Evolutionary conservation across 2,113 vertebrate genomes (phyloP), one percentile per base, ranked within the genome.

Genomic region (Synchiropus splendidus): DNA sequence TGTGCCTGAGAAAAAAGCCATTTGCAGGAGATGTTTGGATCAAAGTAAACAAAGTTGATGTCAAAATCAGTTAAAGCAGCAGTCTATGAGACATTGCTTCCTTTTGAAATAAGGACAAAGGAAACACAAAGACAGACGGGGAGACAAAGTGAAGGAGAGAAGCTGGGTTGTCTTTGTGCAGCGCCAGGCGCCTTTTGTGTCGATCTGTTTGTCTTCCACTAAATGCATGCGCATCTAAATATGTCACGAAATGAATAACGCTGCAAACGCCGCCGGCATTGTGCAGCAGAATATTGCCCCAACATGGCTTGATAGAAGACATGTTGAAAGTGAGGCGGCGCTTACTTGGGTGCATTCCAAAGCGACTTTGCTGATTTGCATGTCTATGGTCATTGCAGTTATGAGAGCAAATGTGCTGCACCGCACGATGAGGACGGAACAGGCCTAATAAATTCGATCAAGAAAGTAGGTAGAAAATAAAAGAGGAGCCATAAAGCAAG

Each of bases 391-490:
- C 44, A 14, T 34, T 12, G 6, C 59, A 51, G 51, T 69, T 69
- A 72, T 67, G 72, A 72, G 58, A 65, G 66, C 68, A 68, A 62
- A 73, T 59, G 62, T 52, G 42, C 67, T 72, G n/a, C n/a, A n/a
- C n/a, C n/a, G n/a, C n/a, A n/a, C n/a, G n/a, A 61, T 75, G 63
- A 58, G 64, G 49, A 45, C 16, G 42, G 44, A 45, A 54, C 42
- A 48, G 16, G 16, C 21, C 4, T 27, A 8, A 27, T 27, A 27
- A 27, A 27, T 27, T 27, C 50, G 42, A 56, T 54, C 16, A 35
- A 47, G 51, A 52, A 58, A 36, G 50, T 43, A 36, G 18, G 45
- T 27, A 27, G 38, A 66, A 64, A 69, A 46, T 39, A 54, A 35
- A 58, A 35, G 56, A 55, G 8, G 21, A 27, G 4, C 4, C 21